Conservation (phyloP, 2,113 vertebrate genomes). For the Microcebus tavaratra region DNA sequence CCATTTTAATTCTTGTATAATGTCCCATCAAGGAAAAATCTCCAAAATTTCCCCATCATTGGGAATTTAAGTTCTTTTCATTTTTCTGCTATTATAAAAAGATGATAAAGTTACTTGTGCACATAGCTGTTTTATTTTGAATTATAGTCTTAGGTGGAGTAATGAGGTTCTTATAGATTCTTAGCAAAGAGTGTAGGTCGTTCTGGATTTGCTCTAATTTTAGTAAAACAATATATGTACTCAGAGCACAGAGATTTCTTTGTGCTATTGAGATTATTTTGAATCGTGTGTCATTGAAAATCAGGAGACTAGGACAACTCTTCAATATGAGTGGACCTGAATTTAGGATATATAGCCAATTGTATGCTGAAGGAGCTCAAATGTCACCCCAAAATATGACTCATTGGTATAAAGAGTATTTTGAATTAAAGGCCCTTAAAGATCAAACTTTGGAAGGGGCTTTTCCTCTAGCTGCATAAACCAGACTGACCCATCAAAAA, state of each 20-base stretch:
- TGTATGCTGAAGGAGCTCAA: neutral
- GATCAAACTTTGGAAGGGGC: no score
- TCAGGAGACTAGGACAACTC: neutral
- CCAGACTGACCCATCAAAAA: no score
- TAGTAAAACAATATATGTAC: neutral
- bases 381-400: no score
- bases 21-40: neutral
- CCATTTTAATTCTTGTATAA: neutral
- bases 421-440: no score
- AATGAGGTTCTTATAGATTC: neutral
- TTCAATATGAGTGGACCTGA: neutral
- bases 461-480: no score
- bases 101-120: neutral
- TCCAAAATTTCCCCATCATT: neutral
- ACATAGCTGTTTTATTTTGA: neutral
- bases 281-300: neutral
- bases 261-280: neutral
- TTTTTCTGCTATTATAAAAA: neutral
- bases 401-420: no score
- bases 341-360: neutral
- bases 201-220: neutral
- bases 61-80: neutral
- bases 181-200: neutral
- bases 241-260: neutral
- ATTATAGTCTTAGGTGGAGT: neutral